Percentiles rank a stretch among this genome's conserved stretches.
Conservation (phyloP, 2,113 vertebrate genomes). For the Rhadina sibilatrix region DNA sequence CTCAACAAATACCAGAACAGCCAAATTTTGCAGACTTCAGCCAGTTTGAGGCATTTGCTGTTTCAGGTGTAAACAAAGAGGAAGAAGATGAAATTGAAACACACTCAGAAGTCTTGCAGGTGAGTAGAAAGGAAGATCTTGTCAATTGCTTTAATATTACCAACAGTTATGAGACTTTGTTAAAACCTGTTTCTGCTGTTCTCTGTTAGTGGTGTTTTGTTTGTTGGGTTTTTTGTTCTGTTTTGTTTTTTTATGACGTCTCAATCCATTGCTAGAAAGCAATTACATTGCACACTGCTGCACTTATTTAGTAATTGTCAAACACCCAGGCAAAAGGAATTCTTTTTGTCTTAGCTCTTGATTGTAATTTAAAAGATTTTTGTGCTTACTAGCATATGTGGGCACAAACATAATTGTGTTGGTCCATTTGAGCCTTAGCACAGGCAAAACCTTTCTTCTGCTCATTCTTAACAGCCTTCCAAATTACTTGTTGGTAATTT, state of each 20-base stretch:
- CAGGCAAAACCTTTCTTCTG: not conserved
- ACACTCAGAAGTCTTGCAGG: conserved; percentile 83
- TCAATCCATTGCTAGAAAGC: not conserved
- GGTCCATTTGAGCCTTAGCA: not conserved
- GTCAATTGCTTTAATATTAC: not conserved
- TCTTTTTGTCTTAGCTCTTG: not conserved
- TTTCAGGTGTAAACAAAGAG: conserved; percentile 82
- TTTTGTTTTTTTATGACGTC: not conserved
- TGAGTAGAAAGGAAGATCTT: conserved; percentile 47
- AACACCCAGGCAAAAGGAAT: not conserved
- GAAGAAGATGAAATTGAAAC: conserved; percentile 87
- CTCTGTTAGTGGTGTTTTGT: not conserved
- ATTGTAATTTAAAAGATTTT: not conserved
- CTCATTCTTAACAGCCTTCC: not conserved
- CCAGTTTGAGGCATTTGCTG: conserved; percentile 93
- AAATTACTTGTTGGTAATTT: not conserved
- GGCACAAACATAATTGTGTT: not conserved
- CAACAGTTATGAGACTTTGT: not conserved
- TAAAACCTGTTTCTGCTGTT: not conserved
- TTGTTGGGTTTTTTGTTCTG: not conserved
- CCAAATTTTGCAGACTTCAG: conserved; percentile 99
- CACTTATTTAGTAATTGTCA: not conserved
- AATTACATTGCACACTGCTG: not conserved
- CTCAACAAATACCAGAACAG: conserved; percentile 97
- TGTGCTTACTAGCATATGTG: not conserved